Evolutionary conservation across 2,797 vertebrate genomes (phyloP), one percentile per base, ranked within the genome.

Genomic region (Anolis apletophallus): DNA sequence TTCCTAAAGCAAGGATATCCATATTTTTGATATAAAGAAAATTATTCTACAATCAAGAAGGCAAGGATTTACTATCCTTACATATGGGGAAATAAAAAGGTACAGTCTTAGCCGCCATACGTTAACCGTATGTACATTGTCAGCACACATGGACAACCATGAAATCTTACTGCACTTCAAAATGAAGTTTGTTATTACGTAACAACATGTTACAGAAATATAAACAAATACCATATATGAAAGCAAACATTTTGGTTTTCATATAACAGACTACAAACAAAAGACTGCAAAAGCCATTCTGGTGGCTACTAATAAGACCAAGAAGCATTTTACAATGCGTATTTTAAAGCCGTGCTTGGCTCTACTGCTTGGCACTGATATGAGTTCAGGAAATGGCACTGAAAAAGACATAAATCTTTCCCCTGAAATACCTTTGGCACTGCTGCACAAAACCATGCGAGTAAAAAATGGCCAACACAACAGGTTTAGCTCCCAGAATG

Each of bases 171-270:
- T 97, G 99, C 99, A 98, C 98, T 99, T 98, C 99, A 98, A 98
- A 97, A 97, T 89, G 98, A 99, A 99, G 98, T 98, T 99, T 99
- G 99, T 99, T 98, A 88, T 96, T 67, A 96, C 96, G 96, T 97
- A 97, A 98, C 94, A 95, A 97, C 96, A 96, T 90, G 93, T 95
- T 97, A 97, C 97, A 96, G 94, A 94, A 87, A 93, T 85, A 93
- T 7, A 93, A 81, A 88, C 79, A 91, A 17, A 64, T 50, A 90
- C 76, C 90, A 85, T 87, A 10, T 74, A 83, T 4, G 29, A 93
- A 91, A 5, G 79, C 83, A 90, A 80, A 87, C 21, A 50, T n/a
- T 82, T 80, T 87, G 79, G 26, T 81, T 77, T 88, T 29, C 86
- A 26, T 85, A 77, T 61, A 89, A 91, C 74, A 80, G 16, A 6